Conservation (phyloP, 1,140 invertebrate species). For the Andricus grossulariae region DNA sequence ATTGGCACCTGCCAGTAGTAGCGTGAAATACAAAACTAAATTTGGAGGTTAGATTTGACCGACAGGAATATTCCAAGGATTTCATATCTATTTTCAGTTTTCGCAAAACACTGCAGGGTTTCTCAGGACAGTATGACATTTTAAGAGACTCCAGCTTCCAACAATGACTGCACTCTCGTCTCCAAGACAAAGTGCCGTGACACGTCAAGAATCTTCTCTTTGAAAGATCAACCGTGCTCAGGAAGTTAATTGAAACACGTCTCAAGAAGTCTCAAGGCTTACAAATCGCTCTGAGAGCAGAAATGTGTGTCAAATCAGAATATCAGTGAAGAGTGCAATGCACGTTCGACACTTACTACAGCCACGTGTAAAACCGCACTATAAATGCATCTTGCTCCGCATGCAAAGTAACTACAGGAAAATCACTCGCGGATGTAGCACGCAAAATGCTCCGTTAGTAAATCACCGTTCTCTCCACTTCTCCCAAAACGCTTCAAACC, state of each 20-base stretch:
- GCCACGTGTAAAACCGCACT: constrained; percentile 2
- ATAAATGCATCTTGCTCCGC: constrained; percentile 13
- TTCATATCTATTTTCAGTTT: not conserved
- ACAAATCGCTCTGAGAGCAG: not conserved
- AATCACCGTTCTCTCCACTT: constrained; percentile 15
- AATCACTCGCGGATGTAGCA: constrained; percentile 18
- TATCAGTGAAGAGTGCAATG: constrained; percentile 3
- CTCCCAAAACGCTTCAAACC: not conserved
- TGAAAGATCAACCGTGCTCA: constrained; percentile 1
- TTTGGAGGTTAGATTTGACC: too few species aligned
- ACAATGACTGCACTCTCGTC: not conserved
- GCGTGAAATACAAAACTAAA: too few species aligned
- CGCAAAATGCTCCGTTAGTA: constrained; percentile 30
- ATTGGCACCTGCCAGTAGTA: too few species aligned
- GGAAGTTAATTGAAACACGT: constrained; percentile 8
- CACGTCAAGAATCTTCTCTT: constrained; percentile 16
- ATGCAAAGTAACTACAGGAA: constrained; percentile 7
- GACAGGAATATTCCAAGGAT: too few species aligned
- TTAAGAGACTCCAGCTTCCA: constrained; percentile 5
- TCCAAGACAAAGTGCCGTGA: constrained; percentile 10
- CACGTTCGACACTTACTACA: constrained; percentile 4
- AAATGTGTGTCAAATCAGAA: constrained; percentile 21
- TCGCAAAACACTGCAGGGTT: not conserved
- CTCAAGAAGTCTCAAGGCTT: not conserved
- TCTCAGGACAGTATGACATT: constrained; percentile 3